phyloP scores from a whole-genome alignment of 2,888 invertebrate genomes.

The Bedellia somnulentella region DNA sequence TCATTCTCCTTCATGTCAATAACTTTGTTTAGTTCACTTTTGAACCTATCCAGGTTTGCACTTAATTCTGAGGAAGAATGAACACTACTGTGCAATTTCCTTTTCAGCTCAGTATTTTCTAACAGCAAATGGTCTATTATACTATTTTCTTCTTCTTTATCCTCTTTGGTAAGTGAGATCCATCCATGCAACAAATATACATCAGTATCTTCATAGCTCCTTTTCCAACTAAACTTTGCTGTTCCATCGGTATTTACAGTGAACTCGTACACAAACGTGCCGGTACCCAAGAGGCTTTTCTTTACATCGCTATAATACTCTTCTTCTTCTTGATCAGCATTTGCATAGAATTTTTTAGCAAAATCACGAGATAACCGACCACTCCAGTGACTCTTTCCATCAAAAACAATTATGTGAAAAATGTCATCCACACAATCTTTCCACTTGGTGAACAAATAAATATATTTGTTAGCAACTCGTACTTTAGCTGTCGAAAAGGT shows the following conservation, averaged over 20 bases:
- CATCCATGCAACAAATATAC: slow-evolving; percentile 21
- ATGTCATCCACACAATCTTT: slow-evolving; percentile 18
- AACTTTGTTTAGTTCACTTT: slow-evolving; percentile 24
- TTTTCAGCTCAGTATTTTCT: slow-evolving; percentile 21
- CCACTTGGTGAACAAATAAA: slow-evolving; percentile 28
- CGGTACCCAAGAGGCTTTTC: slow-evolving; percentile 15
- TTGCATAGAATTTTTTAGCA: slow-evolving; percentile 17
- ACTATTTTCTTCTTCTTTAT: slow-evolving; percentile 13
- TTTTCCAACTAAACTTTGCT: slow-evolving; percentile 31
- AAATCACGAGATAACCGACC: slow-evolving; percentile 25
- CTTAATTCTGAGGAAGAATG: slow-evolving; percentile 14
- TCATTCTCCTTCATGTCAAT: slow-evolving; percentile 21
- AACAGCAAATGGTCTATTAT: slow-evolving; percentile 26
- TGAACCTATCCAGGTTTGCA: slow-evolving; percentile 20
- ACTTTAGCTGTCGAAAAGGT: no score
- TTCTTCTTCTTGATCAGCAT: slow-evolving; percentile 18
- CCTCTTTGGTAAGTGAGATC: slow-evolving; percentile 18
- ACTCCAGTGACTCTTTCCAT: slow-evolving; percentile 23
- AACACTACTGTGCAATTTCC: slow-evolving; percentile 12
- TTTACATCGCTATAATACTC: slow-evolving; percentile 19
- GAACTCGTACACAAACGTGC: slow-evolving; percentile 11
- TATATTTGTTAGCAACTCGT: no score
- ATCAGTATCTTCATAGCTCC: slow-evolving; percentile 16
- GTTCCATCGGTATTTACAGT: slow-evolving; percentile 8
- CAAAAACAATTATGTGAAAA: slow-evolving; percentile 28